These are phyloP conservation scores for Procavia capensis DNA, from an alignment of 2,113 vertebrate genomes.

Conservation along the genomic window DNA sequence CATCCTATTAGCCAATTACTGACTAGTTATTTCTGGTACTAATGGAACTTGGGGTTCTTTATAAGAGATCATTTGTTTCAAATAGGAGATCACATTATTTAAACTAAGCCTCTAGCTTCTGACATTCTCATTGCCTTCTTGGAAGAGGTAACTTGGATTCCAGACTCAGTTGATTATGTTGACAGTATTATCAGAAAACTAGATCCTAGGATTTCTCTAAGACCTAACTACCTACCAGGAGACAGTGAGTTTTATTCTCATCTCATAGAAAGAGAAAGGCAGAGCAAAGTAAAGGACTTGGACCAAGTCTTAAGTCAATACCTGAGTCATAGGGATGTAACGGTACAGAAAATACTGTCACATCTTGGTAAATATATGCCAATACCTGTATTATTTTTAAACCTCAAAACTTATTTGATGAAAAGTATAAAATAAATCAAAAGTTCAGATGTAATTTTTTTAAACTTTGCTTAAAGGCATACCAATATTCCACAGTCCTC, in stretches of 20 bases:
- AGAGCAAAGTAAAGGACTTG: not conserved
- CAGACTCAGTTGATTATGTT: constrained; percentile 18
- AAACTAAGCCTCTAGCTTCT: constrained; percentile 35
- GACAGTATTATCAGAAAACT: not conserved
- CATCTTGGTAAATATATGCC: not conserved
- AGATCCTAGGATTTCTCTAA: not conserved
- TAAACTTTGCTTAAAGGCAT: not conserved
- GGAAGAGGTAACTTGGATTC: not conserved
- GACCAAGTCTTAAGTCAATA: not conserved
- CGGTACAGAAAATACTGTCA: not conserved
- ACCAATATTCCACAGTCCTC: not conserved
- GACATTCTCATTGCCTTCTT: constrained; percentile 25
- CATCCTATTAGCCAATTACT: not conserved
- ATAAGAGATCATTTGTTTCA: not conserved
- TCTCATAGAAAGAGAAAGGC: constrained; percentile 7
- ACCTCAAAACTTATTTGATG: not conserved
- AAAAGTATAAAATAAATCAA: constrained; percentile 23
- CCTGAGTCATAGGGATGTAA: not conserved
- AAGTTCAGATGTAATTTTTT: constrained; percentile 23
- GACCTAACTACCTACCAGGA: not conserved
- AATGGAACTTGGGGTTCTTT: not conserved
- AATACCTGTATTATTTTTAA: not conserved
- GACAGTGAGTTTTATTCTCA: not conserved
- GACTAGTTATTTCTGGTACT: not conserved
- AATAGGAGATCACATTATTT: not conserved